Evolutionary conservation across 2,797 vertebrate genomes (phyloP).

Genomic region (Acipenser ruthenus): DNA sequence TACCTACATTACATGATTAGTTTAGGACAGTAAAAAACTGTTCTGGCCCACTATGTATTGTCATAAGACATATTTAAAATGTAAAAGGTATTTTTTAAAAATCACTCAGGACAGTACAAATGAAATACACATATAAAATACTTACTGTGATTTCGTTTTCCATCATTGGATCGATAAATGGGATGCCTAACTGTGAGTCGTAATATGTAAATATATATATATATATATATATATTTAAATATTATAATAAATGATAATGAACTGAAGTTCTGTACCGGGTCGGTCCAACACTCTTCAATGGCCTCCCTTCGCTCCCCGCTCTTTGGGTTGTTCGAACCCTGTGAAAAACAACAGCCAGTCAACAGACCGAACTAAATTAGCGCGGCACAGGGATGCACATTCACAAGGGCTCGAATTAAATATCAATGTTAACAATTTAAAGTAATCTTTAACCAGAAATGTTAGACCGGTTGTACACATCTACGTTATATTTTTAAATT

Average conservation of each 20-base stretch:
- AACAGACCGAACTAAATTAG: too few species aligned
- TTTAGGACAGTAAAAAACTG: neutral
- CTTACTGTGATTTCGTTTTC: constrained; percentile 30
- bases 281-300: constrained; percentile 40
- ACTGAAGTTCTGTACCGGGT: constrained; percentile 36
- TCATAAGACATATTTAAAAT: neutral
- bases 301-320: constrained; percentile 37
- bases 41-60: neutral
- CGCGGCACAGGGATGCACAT: too few species aligned
- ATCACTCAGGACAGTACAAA: neutral
- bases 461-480: too few species aligned
- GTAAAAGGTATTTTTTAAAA: neutral
- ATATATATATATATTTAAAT: constrained; percentile 27
- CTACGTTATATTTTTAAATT: too few species aligned
- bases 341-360: constrained; percentile 28
- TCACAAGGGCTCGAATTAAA: too few species aligned
- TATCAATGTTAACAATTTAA: too few species aligned
- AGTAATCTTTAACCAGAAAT: too few species aligned
- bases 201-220: constrained; percentile 34
- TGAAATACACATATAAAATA: neutral
- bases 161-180: constrained; percentile 27
- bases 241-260: neutral
- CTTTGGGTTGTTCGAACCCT: constrained; percentile 42
- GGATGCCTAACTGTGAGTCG: constrained; percentile 29
- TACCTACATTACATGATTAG: neutral